These are phyloP conservation scores for Cynopterus brachyotis DNA, from an alignment of 2,113 vertebrate genomes.

Conservation along the genomic window DNA sequence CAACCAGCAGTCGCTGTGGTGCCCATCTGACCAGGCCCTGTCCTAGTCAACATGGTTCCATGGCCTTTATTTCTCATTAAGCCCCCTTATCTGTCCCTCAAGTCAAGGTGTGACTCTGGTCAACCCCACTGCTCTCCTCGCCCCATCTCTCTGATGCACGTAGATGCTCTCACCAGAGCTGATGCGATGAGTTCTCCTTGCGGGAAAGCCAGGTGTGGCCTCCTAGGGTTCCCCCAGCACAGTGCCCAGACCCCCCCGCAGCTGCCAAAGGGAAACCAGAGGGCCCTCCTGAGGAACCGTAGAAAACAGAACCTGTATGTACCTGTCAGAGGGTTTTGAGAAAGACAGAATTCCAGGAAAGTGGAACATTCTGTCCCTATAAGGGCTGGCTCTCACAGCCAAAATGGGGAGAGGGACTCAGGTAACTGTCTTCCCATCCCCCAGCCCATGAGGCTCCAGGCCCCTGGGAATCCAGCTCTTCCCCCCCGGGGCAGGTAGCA, in stretches of 20 bases:
- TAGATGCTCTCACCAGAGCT: background rate
- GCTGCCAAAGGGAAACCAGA: background rate
- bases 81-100: background rate
- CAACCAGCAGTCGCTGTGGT: background rate
- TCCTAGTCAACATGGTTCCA: background rate
- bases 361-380: accelerated
- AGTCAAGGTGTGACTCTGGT: background rate
- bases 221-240: background rate
- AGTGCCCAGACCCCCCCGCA: background rate
- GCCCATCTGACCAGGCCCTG: background rate
- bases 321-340: background rate
- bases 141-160: background rate
- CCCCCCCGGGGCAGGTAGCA: background rate
- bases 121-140: background rate
- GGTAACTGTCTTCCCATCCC: background rate
- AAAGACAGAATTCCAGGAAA: background rate
- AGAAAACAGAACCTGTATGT: background rate
- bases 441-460: background rate
- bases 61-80: background rate
- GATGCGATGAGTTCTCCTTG: background rate
- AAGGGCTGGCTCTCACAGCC: background rate
- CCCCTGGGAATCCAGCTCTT: background rate
- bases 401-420: background rate
- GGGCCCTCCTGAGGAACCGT: background rate
- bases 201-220: background rate